Base-by-base conservation (phyloP, 2,797 vertebrate species). In the Taenioides sp. region DNA sequence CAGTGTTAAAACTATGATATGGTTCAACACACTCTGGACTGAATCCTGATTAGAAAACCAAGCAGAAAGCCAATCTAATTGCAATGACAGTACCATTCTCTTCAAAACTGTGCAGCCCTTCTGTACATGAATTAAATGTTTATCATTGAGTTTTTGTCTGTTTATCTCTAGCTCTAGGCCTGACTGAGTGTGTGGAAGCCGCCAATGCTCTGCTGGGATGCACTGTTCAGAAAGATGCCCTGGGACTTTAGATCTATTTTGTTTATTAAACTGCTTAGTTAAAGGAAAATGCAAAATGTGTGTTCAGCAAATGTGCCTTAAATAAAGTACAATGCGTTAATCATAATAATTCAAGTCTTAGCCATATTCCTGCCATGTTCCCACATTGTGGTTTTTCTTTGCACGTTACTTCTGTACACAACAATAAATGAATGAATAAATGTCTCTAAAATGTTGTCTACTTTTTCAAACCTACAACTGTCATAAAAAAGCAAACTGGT, bases 151-250 rank as follows among this genome's bases (percentile, higher is more conserved):
- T 14, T 58, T 67, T 7, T 37, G 28, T 65, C 22, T 67, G 52
- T 54, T 28, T 60, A 69, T 17, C 79, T 40, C 40, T 40, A 92
- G 89, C 67, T 27, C 22, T 49, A 1, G 57, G 62, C 75, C n/a
- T 85, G 58, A 31, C 69, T 5, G 79, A 83, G 67, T 89, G 86
- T 79, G 73, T 91, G 66, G 71, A 80, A 62, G 84, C 87, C 66
- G 89, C 75, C 72, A 90, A 87, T 65, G 22, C 62, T 5, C 63
- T 89, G 70, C 54, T 90, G 75, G 82, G 87, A 16, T 86, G 76
- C 49, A 66, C 23, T 0, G 73, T 88, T 77, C 70, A 82, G 63
- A 75, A 74, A 77, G 75, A 80, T 11, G 63, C 17, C 17, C 69
- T 92, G 55, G 55, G 55, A 58, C 23, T 58, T 11, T 27, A 58